Evolutionary conservation across 2,113 vertebrate genomes (phyloP).

Genomic region (Forbesichthys papilliferus): DNA sequence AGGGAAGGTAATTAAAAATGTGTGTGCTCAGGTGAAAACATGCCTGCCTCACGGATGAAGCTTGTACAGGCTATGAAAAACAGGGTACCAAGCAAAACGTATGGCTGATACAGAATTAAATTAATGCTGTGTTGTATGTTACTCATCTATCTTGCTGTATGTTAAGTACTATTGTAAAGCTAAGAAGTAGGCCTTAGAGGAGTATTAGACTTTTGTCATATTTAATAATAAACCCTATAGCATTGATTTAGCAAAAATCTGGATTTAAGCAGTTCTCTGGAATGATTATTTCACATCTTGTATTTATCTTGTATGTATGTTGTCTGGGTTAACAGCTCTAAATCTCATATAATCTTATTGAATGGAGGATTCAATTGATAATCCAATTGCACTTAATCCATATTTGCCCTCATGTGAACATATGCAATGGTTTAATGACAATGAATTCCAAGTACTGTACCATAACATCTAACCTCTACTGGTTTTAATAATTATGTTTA

Average conservation of each 20-base stretch:
- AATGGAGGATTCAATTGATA: constrained; percentile 61
- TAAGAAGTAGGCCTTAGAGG: not conserved
- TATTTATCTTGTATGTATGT: not conserved
- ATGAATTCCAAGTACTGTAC: not conserved
- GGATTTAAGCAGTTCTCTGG: not conserved
- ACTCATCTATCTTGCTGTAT: not conserved
- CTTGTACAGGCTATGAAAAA: not conserved
- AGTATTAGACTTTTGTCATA: not conserved
- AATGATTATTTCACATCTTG: too few species aligned
- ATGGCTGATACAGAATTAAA: not conserved
- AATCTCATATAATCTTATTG: constrained; percentile 65
- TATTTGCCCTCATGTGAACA: not conserved
- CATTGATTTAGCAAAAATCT: constrained; percentile 3
- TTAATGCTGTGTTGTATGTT: not conserved
- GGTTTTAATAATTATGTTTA: not conserved
- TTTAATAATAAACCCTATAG: too few species aligned
- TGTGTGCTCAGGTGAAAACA: constrained; percentile 65
- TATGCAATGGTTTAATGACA: not conserved
- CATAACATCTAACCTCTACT: not conserved
- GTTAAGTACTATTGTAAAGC: not conserved
- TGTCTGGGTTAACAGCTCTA: constrained; percentile 30
- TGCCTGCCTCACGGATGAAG: constrained; percentile 29
- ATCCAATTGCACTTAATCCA: constrained; percentile 60
- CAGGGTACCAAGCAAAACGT: not conserved
- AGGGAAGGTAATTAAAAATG: constrained; percentile 72